Evolutionary conservation across 2,113 vertebrate genomes (phyloP), one percentile per base, ranked within the genome.

Genomic region (Crypturellus undulatus): DNA sequence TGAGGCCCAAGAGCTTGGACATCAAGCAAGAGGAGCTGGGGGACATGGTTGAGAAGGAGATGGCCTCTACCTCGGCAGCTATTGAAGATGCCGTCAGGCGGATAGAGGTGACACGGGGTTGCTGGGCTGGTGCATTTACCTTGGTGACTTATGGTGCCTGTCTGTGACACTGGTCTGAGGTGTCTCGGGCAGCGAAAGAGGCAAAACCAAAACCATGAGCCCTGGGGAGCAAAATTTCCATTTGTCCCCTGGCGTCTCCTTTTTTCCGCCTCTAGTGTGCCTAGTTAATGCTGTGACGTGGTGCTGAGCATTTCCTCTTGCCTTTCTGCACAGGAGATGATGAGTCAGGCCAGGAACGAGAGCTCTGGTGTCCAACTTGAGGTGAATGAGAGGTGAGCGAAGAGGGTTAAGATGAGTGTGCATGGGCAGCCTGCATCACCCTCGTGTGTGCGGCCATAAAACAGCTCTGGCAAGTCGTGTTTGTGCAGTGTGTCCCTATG

Each of bases 21-120:
- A 96, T 99, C 38, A 98, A 97, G 87, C 99, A 99, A 92, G 99
- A 99, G 14, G 99, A 99, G 94, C 97, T 99, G 4, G 99, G 99
- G 5, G 99, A 99, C 92, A 83, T 99, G 98, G 99, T 99, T 6
- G 99, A 99, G 93, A 99, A 99, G 96, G 99, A 99, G 97, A 99
- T 99, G 99, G 98, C 99, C 4, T 98, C 99, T 71, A 99, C 99
- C 0, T 99, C 99, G 0, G 98, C 98, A 1, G 99, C 99, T 10
- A 99, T 99, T 2, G 99, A 99, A 89, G 98, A 99, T 10, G 99
- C 99, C 0, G 99, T 99, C 32, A 98, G 98, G 85, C 98, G 99
- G 93, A 99, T 99, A 30, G 98, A 99, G 97, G 99, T 99, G 95
- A 98, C 97, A 45, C 0, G 2, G 16, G 60, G 77, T 78, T 68